Conservation (phyloP, 2,888 invertebrate species). For the Osmoderma eremita region DNA sequence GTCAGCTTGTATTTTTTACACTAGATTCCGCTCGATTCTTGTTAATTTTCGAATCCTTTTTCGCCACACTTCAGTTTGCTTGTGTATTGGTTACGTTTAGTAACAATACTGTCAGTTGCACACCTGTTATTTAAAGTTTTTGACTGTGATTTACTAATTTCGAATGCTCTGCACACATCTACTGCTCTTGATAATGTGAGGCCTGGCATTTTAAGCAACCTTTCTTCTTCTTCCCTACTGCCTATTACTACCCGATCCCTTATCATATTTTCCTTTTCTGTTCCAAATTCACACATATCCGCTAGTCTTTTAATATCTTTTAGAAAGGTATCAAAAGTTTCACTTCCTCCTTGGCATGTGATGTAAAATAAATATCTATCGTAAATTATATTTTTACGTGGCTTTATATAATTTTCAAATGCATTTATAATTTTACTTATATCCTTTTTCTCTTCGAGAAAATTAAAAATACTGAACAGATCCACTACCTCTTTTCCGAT, state of each 20-base stretch:
- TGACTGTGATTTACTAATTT: slow-evolving; percentile 10
- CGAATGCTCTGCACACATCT: slow-evolving; percentile 8
- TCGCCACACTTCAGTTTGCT: not conserved
- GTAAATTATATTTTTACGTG: slow-evolving; percentile 31
- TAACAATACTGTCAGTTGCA: slow-evolving; percentile 13
- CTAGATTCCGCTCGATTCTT: slow-evolving; percentile 25
- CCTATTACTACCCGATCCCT: slow-evolving; percentile 35
- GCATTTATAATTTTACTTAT: not conserved
- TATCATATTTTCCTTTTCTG: slow-evolving; percentile 31
- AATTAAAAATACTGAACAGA: too few relatives aligned
- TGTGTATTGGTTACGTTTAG: slow-evolving; percentile 4
- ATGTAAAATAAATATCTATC: slow-evolving; percentile 33
- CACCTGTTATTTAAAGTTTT: slow-evolving; percentile 4
- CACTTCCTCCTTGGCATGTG: slow-evolving; percentile 8
- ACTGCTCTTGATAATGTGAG: slow-evolving; percentile 16
- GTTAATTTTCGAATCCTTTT: slow-evolving; percentile 25
- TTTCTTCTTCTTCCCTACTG: slow-evolving; percentile 23
- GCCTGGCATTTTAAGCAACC: slow-evolving; percentile 7
- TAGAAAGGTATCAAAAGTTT: slow-evolving; percentile 26
- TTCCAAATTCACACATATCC: slow-evolving; percentile 19
- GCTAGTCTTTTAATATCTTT: slow-evolving; percentile 26
- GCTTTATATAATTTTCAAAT: slow-evolving; percentile 26
- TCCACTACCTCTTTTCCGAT: too few relatives aligned
- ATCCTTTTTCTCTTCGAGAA: too few relatives aligned
- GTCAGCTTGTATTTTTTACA: slow-evolving; percentile 44